Evolutionary conservation across 2,888 invertebrate genomes (phyloP), one percentile per base, ranked within the genome.

Genomic region (Doris montereyensis): DNA sequence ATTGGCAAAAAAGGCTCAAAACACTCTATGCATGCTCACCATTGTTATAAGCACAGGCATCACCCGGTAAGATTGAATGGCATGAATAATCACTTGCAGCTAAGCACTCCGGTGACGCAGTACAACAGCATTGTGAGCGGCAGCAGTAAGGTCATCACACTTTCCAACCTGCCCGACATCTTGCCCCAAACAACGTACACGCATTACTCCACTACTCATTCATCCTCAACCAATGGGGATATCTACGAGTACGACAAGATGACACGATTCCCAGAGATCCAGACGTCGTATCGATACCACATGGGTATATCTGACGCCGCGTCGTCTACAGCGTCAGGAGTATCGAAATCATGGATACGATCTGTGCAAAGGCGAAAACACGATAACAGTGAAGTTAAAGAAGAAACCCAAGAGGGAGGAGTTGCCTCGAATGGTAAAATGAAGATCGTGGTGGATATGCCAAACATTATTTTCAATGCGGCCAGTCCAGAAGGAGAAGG

Each of bases 361-460:
- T 41, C 52, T 41, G 17, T 41, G 17, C 17, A 41, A 10, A 5
- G 52, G 5, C 8, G 17, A 17, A 41, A 41, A 41, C 17, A 5
- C 8, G 17, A 5, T 17, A 41, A 41, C 17, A 41, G 52, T 41
- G 52, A 10, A 41, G 17, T 10, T 17, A 41, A 41, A 5, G 17
- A 41, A 10, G 17, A 41, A 5, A 41, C 5, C 17, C 5, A 41
- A 10, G 17, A 41, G 5, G 17, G 17, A 10, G 17, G 17, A 10
- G 17, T 41, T 10, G 5, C 52, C 8, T 10, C 8, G 8, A 21
- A 13, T 5, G 62, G 62, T 62, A 30, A 67, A 58, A 24, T 30
- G 73, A 82, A 81, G 26, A 87, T 88, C 67, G 83, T 86, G 17
- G 84, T 88, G 0, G 86, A 87, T 67, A 88, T 88, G 87, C 88